Conservation (phyloP, 2,888 invertebrate species). For the Drosophila anceps region DNA sequence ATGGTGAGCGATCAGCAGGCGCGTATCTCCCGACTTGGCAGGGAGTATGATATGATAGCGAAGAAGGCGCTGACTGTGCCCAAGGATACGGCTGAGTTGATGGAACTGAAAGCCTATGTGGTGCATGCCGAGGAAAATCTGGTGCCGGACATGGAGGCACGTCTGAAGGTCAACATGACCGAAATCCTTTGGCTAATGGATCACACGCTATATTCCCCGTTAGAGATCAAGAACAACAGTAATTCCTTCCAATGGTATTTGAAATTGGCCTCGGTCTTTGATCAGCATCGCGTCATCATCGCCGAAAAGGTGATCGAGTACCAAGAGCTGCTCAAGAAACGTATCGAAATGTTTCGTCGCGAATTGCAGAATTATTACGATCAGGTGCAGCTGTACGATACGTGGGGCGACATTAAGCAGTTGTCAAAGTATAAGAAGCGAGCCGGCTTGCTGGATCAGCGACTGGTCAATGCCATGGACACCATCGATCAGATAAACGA, state of each 20-base stretch:
- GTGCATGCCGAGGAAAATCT: conserved; percentile 90
- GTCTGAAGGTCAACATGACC: conserved; percentile 88
- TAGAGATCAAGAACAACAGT: conserved; percentile 95
- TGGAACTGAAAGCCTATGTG: conserved; percentile 92
- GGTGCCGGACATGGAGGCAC: conserved; percentile 91
- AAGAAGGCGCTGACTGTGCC: conserved; percentile 92
- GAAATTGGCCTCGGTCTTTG: conserved; percentile 92
- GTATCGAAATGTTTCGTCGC: conserved; percentile 92
- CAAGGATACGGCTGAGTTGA: conserved; percentile 93
- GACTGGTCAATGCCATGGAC: conserved; percentile 89
- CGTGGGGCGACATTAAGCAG: conserved; percentile 94
- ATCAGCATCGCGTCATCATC: conserved; percentile 92
- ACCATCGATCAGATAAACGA: conserved; percentile 95
- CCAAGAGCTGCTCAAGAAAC: conserved; percentile 91
- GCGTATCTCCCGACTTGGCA: conserved; percentile 92
- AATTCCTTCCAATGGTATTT: conserved; percentile 95
- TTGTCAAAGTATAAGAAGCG: conserved; percentile 92
- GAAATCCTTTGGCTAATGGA: conserved; percentile 94
- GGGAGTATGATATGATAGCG: conserved; percentile 93
- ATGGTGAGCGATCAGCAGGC: conserved; percentile 93
- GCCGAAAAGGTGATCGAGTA: conserved; percentile 94
- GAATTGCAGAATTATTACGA: conserved; percentile 92
- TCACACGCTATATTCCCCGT: conserved; percentile 91
- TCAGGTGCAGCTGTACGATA: conserved; percentile 93
- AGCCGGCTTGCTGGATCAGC: conserved; percentile 91